phyloP scores from a whole-genome alignment of 2,888 invertebrate genomes.

The Osmoderma eremita region DNA sequence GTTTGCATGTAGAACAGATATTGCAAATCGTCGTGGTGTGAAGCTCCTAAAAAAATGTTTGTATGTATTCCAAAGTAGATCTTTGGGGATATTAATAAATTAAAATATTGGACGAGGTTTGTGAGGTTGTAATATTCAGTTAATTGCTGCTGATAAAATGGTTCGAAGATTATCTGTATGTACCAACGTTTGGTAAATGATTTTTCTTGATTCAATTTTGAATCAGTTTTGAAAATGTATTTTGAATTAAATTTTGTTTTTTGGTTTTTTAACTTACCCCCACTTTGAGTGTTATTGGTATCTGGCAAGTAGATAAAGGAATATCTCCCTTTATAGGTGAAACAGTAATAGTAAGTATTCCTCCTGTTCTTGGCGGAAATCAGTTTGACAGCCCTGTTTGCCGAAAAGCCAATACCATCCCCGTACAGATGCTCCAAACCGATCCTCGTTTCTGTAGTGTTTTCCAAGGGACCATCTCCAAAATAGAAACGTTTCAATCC shows the following conservation, averaged over 20 bases:
- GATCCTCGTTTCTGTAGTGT: conserved; percentile 53
- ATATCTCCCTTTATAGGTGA: conserved; percentile 70
- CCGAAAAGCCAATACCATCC: conserved; percentile 70
- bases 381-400: conserved; percentile 71
- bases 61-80: too few species aligned
- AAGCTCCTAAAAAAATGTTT: too few species aligned
- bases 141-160: too few species aligned
- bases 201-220: too few species aligned
- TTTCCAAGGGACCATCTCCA: conserved; percentile 61
- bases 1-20: conserved; percentile 61
- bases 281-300: conserved; percentile 59
- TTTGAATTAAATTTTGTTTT: too few species aligned
- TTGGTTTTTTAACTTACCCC: conserved; percentile 45
- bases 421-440: conserved; percentile 66
- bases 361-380: conserved; percentile 67
- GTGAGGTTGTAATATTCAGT: too few species aligned
- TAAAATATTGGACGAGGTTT: too few species aligned
- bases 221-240: conserved; percentile 43
- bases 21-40: conserved; percentile 65
- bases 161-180: too few species aligned
- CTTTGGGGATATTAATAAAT: too few species aligned
- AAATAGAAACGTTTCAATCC: conserved; percentile 67
- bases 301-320: conserved; percentile 68
- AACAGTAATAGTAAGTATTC: conserved; percentile 72
- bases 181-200: too few species aligned